Evolutionary conservation across 2,888 invertebrate species (phyloP).

Genomic region (Orthosia gothica): DNA sequence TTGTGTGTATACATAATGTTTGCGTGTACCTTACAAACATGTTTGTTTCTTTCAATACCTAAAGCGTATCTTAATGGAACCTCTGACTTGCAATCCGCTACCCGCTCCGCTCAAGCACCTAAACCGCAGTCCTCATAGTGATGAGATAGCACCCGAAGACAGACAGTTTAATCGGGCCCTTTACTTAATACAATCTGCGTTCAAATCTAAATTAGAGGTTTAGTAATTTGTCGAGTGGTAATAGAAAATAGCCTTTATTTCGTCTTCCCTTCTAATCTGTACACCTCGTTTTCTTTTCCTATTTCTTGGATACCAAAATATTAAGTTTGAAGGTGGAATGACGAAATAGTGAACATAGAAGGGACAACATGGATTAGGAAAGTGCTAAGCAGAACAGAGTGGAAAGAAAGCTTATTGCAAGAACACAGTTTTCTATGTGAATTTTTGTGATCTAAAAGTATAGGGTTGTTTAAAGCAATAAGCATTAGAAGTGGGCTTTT

Average conservation of each 20-base stretch:
- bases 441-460: neutral
- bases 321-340: too few species aligned
- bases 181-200: conserved; percentile 72
- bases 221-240: neutral
- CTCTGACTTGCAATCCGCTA: neutral
- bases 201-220: conserved; percentile 70
- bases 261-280: too few species aligned
- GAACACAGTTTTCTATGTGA: too few species aligned
- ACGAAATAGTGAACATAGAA: too few species aligned
- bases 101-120: conserved; percentile 27
- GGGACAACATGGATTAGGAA: too few species aligned
- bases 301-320: too few species aligned
- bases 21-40: too few species aligned
- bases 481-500: neutral
- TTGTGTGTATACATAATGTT: too few species aligned
- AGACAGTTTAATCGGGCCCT: conserved; percentile 76
- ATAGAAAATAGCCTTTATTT: neutral
- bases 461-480: neutral
- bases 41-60: neutral
- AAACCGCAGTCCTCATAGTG: conserved; percentile 48
- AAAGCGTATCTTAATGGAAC: neutral
- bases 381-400: too few species aligned
- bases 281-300: too few species aligned
- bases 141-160: conserved; percentile 72
- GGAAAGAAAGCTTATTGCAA: neutral